Conservation (phyloP, 2,113 vertebrate species). For the Centropus unirufus region DNA sequence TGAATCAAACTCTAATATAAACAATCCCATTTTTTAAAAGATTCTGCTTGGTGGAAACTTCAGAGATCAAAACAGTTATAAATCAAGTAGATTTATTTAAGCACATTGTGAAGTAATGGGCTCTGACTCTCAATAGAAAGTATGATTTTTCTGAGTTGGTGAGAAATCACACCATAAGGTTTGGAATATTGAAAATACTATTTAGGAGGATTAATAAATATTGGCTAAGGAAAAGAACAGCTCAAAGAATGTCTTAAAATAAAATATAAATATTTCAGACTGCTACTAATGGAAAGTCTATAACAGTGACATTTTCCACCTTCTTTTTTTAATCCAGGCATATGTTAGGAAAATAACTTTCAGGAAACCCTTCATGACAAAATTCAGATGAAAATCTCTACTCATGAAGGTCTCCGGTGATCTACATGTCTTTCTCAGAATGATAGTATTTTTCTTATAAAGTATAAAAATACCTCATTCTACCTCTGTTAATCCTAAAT, state of each 20-base stretch:
- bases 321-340: neutral
- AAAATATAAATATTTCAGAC: slow-evolving; percentile 2
- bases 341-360: neutral
- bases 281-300: neutral
- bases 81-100: slow-evolving; percentile 24
- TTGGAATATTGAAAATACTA: neutral
- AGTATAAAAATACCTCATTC: neutral
- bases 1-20: slow-evolving; percentile 60
- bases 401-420: neutral
- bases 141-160: neutral
- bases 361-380: neutral
- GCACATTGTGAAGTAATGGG: neutral
- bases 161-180: neutral
- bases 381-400: slow-evolving; percentile 1
- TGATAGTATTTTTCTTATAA: neutral
- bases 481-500: neutral
- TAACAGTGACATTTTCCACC: neutral
- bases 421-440: neutral
- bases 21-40: slow-evolving; percentile 21
- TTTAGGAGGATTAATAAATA: neutral
- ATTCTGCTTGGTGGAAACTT: slow-evolving; percentile 50
- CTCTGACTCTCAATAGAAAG: neutral
- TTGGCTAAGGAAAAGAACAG: neutral
- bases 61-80: slow-evolving; percentile 52
- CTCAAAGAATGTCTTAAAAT: slow-evolving; percentile 18